These are phyloP conservation scores for Aulostomus chinensis DNA, from an alignment of 2,797 vertebrate genomes.

Conservation along the genomic window DNA sequence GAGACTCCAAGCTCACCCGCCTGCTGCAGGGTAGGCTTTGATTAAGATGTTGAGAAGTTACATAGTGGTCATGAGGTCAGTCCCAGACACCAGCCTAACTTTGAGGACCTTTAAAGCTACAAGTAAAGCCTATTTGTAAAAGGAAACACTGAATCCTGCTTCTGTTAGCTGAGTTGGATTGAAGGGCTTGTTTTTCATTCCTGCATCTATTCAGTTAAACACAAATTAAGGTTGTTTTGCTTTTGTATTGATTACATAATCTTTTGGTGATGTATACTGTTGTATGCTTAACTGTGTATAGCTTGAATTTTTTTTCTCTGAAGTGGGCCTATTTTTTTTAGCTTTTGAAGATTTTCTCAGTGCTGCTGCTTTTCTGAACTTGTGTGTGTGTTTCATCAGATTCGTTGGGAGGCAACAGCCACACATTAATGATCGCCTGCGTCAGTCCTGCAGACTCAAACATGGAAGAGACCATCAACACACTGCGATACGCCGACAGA, in stretches of 20 bases:
- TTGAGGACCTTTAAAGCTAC: constrained; percentile 11
- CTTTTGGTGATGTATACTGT: no score
- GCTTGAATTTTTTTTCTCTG: no score
- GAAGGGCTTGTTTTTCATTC: neutral
- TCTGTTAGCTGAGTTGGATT: neutral
- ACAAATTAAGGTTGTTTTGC: no score
- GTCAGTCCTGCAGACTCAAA: constrained; percentile 96
- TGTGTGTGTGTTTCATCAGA: constrained; percentile 76
- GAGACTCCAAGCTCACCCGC: constrained; percentile 91
- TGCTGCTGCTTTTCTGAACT: neutral
- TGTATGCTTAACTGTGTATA: no score
- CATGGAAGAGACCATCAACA: constrained; percentile 96
- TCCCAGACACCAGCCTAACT: neutral
- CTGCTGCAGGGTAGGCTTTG: constrained; percentile 85
- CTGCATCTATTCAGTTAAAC: neutral
- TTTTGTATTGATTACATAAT: no score
- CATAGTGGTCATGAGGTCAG: constrained; percentile 6
- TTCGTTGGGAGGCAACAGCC: constrained; percentile 95
- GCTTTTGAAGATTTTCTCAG: no score
- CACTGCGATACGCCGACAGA: constrained; percentile 93
- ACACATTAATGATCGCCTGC: constrained; percentile 96
- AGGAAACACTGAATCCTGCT: neutral
- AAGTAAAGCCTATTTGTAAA: neutral
- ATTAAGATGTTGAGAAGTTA: constrained; percentile 26
- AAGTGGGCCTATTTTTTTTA: no score